Evolutionary conservation across 2,888 invertebrate genomes (phyloP).

Genomic region (Coleophora flavipennella): DNA sequence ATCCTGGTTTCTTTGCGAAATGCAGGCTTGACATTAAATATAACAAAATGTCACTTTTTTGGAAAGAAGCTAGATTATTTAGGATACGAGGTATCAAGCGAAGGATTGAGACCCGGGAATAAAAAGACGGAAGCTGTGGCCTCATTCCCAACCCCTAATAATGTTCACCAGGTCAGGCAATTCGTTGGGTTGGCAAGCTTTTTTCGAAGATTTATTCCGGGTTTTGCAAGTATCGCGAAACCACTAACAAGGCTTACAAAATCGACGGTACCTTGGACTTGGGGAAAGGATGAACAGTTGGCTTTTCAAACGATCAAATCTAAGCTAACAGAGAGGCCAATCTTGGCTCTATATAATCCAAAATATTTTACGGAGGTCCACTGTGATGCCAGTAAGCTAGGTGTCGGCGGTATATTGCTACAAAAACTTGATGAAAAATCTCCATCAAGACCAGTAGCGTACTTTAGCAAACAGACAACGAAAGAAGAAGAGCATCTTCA

Average conservation of each 20-base stretch:
- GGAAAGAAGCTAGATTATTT: background rate
- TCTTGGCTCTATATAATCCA: conserved; percentile 9
- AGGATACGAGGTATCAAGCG: conserved; percentile 4
- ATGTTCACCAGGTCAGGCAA: conserved; percentile 5
- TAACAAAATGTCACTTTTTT: conserved; percentile 8
- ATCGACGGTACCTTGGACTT: conserved; percentile 3
- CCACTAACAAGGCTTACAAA: conserved; percentile 4
- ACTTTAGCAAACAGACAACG: conserved; percentile 24
- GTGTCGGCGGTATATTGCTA: conserved; percentile 24
- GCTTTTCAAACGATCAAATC: conserved; percentile 6
- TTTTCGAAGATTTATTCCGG: conserved; percentile 3
- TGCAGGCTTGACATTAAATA: conserved; percentile 4
- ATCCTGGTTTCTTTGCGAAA: background rate
- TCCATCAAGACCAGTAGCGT: conserved; percentile 19
- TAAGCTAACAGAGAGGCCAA: conserved; percentile 3
- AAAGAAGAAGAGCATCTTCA: conserved; percentile 26
- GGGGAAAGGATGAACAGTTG: conserved; percentile 6
- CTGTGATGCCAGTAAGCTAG: conserved; percentile 23
- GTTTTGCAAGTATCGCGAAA: conserved; percentile 3
- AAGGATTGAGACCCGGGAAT: background rate
- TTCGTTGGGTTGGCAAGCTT: conserved; percentile 3
- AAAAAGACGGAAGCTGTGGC: conserved; percentile 1
- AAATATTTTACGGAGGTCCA: conserved; percentile 9
- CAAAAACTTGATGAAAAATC: conserved; percentile 12
- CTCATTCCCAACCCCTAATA: conserved; percentile 1